Evolutionary conservation across 2,113 vertebrate species (phyloP).

Genomic region (Trachemys scripta): DNA sequence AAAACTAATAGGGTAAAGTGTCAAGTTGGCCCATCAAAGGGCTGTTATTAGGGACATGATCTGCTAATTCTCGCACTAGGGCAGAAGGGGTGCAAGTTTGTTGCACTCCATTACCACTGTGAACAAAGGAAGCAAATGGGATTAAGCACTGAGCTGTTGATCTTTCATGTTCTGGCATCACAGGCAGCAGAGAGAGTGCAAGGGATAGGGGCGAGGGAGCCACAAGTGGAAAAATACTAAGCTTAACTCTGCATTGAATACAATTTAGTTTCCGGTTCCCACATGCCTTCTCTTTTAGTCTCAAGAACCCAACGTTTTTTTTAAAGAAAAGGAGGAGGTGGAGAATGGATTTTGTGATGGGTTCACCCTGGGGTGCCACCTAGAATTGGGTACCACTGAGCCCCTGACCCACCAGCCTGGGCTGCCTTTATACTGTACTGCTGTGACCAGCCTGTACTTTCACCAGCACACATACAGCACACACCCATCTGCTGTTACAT

Average conservation of each 20-base stretch:
- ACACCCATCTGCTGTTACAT: no score
- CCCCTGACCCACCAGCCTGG: no score
- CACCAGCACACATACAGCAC: no score
- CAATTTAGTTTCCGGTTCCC: not conserved
- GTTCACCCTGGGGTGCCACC: no score
- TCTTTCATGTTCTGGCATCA: not conserved
- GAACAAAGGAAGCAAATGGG: not conserved
- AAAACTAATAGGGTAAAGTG: fast-evolving
- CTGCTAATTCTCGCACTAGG: not conserved
- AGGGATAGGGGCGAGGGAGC: not conserved
- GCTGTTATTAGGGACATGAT: not conserved
- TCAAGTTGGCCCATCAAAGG: not conserved
- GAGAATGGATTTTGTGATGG: not conserved
- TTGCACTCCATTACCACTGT: not conserved
- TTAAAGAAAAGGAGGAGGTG: not conserved
- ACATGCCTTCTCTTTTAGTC: not conserved
- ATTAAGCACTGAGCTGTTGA: not conserved
- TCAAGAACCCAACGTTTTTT: not conserved
- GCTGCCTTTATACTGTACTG: no score
- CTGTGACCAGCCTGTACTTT: no score
- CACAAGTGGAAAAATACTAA: not conserved
- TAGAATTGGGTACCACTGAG: no score
- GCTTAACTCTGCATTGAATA: not conserved
- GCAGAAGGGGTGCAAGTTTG: not conserved
- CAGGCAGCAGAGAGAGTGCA: not conserved